Base-by-base conservation (phyloP, 2,888 invertebrate genomes). In the Cryptocephalus moraei region DNA sequence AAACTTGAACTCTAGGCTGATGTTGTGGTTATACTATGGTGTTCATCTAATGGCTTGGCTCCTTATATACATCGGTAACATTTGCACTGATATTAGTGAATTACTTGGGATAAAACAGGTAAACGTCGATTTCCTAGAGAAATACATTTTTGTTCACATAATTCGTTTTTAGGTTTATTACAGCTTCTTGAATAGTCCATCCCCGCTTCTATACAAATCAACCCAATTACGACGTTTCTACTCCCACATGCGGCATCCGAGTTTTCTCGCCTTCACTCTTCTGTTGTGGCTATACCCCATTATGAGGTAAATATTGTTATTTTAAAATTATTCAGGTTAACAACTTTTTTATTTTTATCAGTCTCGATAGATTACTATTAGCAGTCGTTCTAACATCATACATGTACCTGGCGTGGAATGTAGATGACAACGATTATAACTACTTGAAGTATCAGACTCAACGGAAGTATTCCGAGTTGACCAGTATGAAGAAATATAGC, bases 11-110 rank as follows among this genome's bases (percentile, higher is more conserved):
- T 65, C 69, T 11, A 73, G 67, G 50, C 62, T 66, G 8, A 52
- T 75, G 0, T 77, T 75, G 74, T 73, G 74, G 64, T 49, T 70
- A 1, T 78, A 78, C 59, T 61, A 69, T 8, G 55, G 68, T 8
- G 57, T 75, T 11, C 81, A 81, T 58, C 56, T 65, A 1, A 52
- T 75, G 32, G 73, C 75, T 9, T 81, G 81, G 81, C 61, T 70
- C 22, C 61, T 79, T 4, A 76, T 81, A 49, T 80, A 77, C 56
- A 73, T 77, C 14, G 81, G 80, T 8, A 76, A 76, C 54, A 66
- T 80, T 40, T 77, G 79, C 58, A 76, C 80, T 74, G 81, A 81
- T 60, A 68, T 80, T 14, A 73, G 76, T 1, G 81, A 81, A 59
- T 62, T 81, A 4, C 57, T 77, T 31, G 81, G 81, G 4, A 62